Conservation (phyloP, 23 tunicate genomes). For the Ciona savignyi region DNA sequence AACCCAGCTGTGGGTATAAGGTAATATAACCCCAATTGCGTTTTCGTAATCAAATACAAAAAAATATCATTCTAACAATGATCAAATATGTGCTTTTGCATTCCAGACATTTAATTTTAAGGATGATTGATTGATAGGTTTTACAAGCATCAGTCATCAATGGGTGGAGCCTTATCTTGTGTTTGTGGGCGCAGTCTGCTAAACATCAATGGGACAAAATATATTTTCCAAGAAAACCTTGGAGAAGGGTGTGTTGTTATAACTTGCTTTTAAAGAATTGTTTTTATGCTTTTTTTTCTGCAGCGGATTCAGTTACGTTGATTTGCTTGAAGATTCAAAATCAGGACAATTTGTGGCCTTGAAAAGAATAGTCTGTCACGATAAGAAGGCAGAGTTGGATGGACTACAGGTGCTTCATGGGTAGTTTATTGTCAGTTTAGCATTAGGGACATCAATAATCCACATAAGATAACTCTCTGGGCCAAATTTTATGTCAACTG, state of each 20-base stretch:
- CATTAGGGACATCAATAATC: no score
- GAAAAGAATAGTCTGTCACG: slow-evolving; percentile 91
- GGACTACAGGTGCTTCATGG: slow-evolving; percentile 36
- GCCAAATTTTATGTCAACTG: no score
- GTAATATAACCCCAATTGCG: no score
- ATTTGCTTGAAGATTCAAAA: slow-evolving; percentile 70
- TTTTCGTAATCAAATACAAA: no score
- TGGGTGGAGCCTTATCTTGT: slow-evolving; percentile 68
- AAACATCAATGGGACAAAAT: slow-evolving; percentile 49
- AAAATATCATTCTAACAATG: no score
- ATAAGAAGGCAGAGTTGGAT: slow-evolving; percentile 52
- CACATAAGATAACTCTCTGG: no score
- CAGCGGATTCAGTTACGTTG: slow-evolving; percentile 95
- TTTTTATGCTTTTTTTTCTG: no score
- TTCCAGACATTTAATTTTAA: no score
- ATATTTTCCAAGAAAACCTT: slow-evolving; percentile 57
- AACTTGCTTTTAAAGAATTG: neutral
- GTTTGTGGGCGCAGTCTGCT: slow-evolving; percentile 62
- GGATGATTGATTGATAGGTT: no score
- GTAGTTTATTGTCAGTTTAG: neutral
- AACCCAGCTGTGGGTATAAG: no score
- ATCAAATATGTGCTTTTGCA: no score
- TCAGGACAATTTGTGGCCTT: slow-evolving; percentile 79
- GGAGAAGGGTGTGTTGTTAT: slow-evolving; percentile 74
- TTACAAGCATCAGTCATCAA: no score